Percentiles rank a stretch among this genome's conserved stretches.
Evolutionary conservation across 2,797 vertebrate species (phyloP).

Genomic region (Sebastes reedi): DNA sequence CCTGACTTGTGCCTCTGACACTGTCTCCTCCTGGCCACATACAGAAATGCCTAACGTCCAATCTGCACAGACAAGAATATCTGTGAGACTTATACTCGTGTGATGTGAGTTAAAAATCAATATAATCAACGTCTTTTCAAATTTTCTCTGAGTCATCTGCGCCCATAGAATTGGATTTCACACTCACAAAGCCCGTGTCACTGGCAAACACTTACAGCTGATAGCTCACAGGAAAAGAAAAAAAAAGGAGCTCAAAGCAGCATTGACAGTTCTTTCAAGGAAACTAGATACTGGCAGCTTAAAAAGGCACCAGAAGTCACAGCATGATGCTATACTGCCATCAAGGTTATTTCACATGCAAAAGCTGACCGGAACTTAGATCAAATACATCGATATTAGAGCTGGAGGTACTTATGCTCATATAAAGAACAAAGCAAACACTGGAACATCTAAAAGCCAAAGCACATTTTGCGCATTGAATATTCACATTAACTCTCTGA

Average conservation of each 20-base stretch:
- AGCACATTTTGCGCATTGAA: not conserved
- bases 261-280: not conserved
- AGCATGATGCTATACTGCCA: not conserved
- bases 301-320: not conserved
- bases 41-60: slow-evolving; percentile 12
- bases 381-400: not conserved
- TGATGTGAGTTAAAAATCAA: slow-evolving; percentile 27
- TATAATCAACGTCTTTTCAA: slow-evolving; percentile 40
- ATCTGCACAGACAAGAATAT: slow-evolving; percentile 11
- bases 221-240: not conserved
- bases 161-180: slow-evolving; percentile 23
- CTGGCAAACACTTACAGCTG: slow-evolving; percentile 11
- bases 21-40: slow-evolving; percentile 15
- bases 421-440: not conserved
- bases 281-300: not conserved
- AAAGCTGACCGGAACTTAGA: not conserved
- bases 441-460: not conserved
- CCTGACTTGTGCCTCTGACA: slow-evolving; percentile 30
- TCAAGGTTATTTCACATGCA: not conserved
- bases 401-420: not conserved
- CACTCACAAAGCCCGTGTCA: slow-evolving; percentile 6
- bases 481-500: too few relatives aligned
- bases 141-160: slow-evolving; percentile 19
- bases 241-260: not conserved
- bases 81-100: not conserved